Conservation (phyloP, 2,888 invertebrate species). For the Macrophya annulata region DNA sequence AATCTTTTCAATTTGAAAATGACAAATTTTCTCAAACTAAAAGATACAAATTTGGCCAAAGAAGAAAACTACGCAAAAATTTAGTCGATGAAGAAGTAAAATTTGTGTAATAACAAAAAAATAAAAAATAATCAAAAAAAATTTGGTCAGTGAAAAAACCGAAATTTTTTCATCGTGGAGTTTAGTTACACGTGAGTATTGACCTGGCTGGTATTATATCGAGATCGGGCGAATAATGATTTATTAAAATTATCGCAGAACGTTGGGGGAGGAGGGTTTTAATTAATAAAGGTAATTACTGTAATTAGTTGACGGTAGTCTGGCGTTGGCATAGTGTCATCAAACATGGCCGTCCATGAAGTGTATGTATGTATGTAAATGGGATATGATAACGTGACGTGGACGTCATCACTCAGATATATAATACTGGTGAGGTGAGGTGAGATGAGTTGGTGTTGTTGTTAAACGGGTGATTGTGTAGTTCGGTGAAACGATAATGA, state of each 20-base stretch:
- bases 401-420: slow-evolving; percentile 68
- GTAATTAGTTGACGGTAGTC: slow-evolving; percentile 49
- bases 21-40: no score
- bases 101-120: not conserved
- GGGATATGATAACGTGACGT: slow-evolving; percentile 61
- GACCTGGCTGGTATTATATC: not conserved
- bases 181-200: not conserved
- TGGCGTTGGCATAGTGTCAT: slow-evolving; percentile 32
- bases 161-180: not conserved
- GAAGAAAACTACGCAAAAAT: no score
- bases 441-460: slow-evolving; percentile 24
- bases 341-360: slow-evolving; percentile 36
- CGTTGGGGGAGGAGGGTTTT: not conserved
- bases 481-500: slow-evolving; percentile 59
- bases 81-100: no score
- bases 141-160: not conserved
- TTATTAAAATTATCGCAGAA: slow-evolving; percentile 19
- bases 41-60: no score
- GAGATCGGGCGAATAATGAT: slow-evolving; percentile 7
- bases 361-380: slow-evolving; percentile 70
- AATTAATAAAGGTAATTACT: slow-evolving; percentile 55
- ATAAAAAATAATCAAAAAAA: not conserved
- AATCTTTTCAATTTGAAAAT: no score
- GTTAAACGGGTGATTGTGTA: slow-evolving; percentile 69
- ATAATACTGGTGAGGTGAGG: slow-evolving; percentile 42